These are phyloP conservation scores for Sesia bembeciformis DNA, from an alignment of 2,888 invertebrate genomes.

Conservation along the genomic window DNA sequence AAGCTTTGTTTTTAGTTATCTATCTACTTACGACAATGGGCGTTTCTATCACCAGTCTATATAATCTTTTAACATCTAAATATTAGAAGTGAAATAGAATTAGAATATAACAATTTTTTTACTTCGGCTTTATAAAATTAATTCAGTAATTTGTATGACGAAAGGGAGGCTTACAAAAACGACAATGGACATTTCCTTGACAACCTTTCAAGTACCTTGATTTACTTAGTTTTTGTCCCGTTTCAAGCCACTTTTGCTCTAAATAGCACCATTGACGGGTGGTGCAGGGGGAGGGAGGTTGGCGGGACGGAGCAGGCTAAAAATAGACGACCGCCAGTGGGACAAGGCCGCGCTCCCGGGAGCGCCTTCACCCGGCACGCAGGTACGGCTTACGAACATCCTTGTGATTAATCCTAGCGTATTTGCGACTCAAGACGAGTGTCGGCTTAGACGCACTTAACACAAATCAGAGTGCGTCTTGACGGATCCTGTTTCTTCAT, in stretches of 20 bases:
- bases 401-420: slow-evolving; percentile 54
- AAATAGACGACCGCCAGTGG: slow-evolving; percentile 62
- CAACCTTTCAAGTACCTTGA: slow-evolving; percentile 7
- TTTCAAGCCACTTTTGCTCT: slow-evolving; percentile 31
- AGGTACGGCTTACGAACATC: slow-evolving; percentile 50
- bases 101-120: too few species aligned
- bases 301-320: slow-evolving; percentile 38
- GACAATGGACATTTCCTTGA: neutral
- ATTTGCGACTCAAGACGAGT: slow-evolving; percentile 37
- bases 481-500: slow-evolving; percentile 4
- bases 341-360: slow-evolving; percentile 55
- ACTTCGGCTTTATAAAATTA: too few species aligned
- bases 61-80: too few species aligned
- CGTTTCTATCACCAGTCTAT: too few species aligned
- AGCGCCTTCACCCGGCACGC: slow-evolving; percentile 35
- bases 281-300: slow-evolving; percentile 20
- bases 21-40: too few species aligned
- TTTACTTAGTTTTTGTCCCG: slow-evolving; percentile 16
- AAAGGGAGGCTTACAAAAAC: neutral
- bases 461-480: slow-evolving; percentile 29
- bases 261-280: slow-evolving; percentile 60
- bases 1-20: too few species aligned
- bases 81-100: too few species aligned
- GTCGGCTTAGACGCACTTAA: slow-evolving; percentile 38
- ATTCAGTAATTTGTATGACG: too few species aligned